These are phyloP conservation scores for Agriotes lineatus DNA, from an alignment of 2,888 invertebrate genomes.

Conservation along the genomic window DNA sequence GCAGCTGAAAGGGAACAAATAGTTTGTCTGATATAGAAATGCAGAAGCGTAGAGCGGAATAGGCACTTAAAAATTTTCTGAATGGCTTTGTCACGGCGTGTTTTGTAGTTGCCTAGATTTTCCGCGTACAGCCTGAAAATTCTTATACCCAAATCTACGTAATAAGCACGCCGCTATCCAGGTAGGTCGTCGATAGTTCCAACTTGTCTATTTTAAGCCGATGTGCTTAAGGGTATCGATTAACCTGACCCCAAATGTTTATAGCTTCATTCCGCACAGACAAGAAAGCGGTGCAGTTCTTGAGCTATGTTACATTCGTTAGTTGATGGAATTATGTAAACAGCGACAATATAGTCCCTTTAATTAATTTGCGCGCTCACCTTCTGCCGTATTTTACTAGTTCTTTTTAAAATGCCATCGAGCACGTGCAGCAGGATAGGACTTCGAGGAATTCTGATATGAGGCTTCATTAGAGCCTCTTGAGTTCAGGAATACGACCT, in stretches of 20 bases:
- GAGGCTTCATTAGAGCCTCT: background rate
- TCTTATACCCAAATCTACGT: too few species aligned
- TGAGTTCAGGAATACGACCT: background rate
- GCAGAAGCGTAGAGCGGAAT: background rate
- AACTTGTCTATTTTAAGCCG: constrained; percentile 20
- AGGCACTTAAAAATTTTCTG: background rate
- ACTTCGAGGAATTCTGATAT: constrained; percentile 6
- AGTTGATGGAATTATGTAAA: too few species aligned
- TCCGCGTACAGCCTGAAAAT: too few species aligned
- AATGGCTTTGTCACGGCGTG: background rate
- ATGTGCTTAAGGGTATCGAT: constrained; percentile 17
- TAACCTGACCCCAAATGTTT: constrained; percentile 16
- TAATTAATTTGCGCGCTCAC: too few species aligned
- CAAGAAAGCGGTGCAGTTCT: too few species aligned
- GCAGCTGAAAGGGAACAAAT: background rate
- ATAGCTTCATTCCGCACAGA: background rate
- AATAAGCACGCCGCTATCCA: background rate
- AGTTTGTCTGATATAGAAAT: background rate
- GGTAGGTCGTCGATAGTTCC: constrained; percentile 18
- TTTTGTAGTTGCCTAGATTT: too few species aligned
- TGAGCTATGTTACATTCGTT: too few species aligned
- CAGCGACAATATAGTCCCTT: too few species aligned
- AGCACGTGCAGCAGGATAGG: background rate
- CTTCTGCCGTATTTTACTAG: background rate
- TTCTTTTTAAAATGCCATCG: background rate